Evolutionary conservation across 2,888 invertebrate species (phyloP).

Genomic region (Archaeoteleia sp.): DNA sequence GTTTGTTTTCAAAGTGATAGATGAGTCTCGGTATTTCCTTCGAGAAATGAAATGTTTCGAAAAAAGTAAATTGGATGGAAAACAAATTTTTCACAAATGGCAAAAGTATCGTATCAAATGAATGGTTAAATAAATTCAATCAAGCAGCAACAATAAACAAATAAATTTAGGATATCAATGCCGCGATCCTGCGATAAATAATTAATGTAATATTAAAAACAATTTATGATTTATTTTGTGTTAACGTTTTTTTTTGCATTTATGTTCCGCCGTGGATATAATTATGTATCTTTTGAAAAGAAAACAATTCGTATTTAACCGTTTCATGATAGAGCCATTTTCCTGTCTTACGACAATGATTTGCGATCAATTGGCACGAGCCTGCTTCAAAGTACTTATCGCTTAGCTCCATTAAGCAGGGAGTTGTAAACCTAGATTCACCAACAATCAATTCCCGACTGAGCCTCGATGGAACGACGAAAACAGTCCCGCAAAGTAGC

Average conservation of each 20-base stretch:
- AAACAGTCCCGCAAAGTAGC: conserved; percentile 27
- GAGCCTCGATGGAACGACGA: conserved; percentile 25
- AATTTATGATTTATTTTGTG: too few relatives aligned
- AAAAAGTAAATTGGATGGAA: too few relatives aligned
- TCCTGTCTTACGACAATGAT: conserved; percentile 23
- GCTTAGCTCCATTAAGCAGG: conserved; percentile 32
- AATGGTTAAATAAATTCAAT: too few relatives aligned
- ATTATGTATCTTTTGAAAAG: conserved; percentile 11
- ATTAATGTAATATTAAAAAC: too few relatives aligned
- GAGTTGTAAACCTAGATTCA: conserved; percentile 44
- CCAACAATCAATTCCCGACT: conserved; percentile 33
- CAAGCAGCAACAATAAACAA: too few relatives aligned
- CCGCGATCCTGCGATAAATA: too few relatives aligned
- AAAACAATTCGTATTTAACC: conserved; percentile 17
- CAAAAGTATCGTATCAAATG: too few relatives aligned
- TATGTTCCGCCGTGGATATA: too few relatives aligned
- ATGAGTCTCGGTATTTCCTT: conserved; percentile 27
- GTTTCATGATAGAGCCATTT: conserved; percentile 21
- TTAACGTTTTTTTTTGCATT: too few relatives aligned
- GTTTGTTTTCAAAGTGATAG: conserved; percentile 48
- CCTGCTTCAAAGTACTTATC: conserved; percentile 28
- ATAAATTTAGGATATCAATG: too few relatives aligned
- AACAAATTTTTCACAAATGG: too few relatives aligned
- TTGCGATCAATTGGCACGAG: conserved; percentile 15
- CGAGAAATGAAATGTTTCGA: background rate